Conservation (phyloP, 2,797 vertebrate genomes). For the Spheniscus humboldti region DNA sequence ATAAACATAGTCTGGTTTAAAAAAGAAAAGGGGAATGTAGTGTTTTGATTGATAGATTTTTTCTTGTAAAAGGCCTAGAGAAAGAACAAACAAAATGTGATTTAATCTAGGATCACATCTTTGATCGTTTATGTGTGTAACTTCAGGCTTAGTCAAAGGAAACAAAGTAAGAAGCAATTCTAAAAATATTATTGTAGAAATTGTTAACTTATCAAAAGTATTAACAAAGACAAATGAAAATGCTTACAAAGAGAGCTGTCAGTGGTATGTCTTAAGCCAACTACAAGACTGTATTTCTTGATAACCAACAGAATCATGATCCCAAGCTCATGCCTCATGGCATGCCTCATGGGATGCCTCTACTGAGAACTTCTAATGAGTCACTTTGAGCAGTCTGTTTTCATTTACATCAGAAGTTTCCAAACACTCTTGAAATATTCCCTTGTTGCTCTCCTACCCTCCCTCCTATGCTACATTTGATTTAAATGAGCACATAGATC, state of each 20-base stretch:
- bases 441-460: background rate
- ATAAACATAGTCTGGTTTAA: background rate
- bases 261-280: background rate
- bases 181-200: background rate
- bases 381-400: conserved; percentile 63
- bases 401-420: conserved; percentile 58
- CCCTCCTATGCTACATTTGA: background rate
- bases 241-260: background rate
- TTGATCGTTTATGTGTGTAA: background rate
- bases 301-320: background rate
- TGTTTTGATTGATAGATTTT: conserved; percentile 12
- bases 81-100: conserved; percentile 17
- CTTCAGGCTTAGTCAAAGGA: conserved; percentile 7
- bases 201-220: conserved; percentile 14
- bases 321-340: background rate
- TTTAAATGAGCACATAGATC: conserved; percentile 38
- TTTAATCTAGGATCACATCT: background rate
- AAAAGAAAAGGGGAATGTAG: background rate
- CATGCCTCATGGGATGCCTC: conserved; percentile 29
- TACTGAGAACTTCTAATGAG: conserved; percentile 55
- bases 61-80: conserved; percentile 9
- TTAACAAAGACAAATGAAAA: conserved; percentile 1
- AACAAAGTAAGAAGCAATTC: background rate
- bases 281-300: background rate
- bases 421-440: conserved; percentile 28